phyloP scores from a whole-genome alignment of 2,888 invertebrate species.

The Nebria salina region DNA sequence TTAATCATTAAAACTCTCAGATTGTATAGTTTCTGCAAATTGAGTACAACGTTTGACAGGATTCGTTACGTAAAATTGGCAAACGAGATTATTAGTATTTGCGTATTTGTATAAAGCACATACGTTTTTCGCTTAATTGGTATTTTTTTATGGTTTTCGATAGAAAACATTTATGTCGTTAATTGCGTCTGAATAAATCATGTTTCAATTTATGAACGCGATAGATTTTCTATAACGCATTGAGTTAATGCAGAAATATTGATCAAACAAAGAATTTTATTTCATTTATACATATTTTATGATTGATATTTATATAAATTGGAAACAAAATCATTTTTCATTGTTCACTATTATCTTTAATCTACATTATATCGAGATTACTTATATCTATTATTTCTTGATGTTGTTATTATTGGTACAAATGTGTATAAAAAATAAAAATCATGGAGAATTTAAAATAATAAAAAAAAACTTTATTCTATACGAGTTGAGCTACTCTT shows the following conservation, averaged over 20 bases:
- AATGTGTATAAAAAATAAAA: not conserved
- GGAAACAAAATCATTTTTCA: not conserved
- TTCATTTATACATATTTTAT: not conserved
- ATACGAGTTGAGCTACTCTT: not conserved
- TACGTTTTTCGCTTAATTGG: not conserved
- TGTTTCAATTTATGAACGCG: no score
- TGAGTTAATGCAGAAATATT: no score
- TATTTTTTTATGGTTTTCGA: not conserved
- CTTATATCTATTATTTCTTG: not conserved
- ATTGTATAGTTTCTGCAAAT: not conserved
- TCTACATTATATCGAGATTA: not conserved
- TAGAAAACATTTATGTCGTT: not conserved
- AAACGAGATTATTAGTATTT: conserved; percentile 24
- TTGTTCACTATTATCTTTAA: not conserved
- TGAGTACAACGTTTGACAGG: not conserved
- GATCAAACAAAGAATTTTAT: no score
- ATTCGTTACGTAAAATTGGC: conserved; percentile 32
- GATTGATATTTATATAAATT: not conserved
- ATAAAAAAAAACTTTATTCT: not conserved
- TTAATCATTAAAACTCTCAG: not conserved
- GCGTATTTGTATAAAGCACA: not conserved
- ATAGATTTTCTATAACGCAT: no score
- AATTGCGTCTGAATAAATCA: not conserved
- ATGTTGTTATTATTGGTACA: not conserved
- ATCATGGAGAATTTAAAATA: no score